Conservation (phyloP, 2,113 vertebrate species). For the Eulemur macaco region DNA sequence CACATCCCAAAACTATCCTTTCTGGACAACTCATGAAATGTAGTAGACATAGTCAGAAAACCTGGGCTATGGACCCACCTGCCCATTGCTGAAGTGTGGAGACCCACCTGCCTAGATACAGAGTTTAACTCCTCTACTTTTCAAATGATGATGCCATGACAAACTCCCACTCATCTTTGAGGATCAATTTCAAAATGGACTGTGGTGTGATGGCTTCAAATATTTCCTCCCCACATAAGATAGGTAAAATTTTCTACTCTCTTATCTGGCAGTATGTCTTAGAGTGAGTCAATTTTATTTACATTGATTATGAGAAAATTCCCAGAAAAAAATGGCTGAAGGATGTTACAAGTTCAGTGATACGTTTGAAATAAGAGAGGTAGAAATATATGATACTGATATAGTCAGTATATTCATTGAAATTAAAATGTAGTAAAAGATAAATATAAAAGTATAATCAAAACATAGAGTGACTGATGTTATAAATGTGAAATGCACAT, state of each 20-base stretch:
- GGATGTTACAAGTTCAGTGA: background rate
- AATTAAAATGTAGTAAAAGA: background rate
- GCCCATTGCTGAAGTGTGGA: background rate
- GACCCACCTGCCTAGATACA: background rate
- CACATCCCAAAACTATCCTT: background rate
- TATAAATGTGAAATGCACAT: background rate
- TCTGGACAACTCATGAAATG: background rate
- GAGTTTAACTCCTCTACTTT: background rate
- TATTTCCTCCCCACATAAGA: background rate
- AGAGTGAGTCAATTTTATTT: background rate
- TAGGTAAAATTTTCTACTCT: no score
- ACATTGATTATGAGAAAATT: background rate
- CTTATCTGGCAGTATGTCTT: background rate
- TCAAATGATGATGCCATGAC: background rate
- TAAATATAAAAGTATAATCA: background rate
- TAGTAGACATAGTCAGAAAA: background rate
- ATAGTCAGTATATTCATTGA: background rate
- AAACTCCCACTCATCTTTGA: background rate
- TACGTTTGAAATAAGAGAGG: background rate
- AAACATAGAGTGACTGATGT: background rate
- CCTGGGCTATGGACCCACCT: no score
- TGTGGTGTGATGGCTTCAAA: background rate
- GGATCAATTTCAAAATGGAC: background rate
- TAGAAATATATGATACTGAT: background rate
- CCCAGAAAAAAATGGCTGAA: background rate